phyloP scores from a whole-genome alignment of 2,113 vertebrate species.

The Sander lucioperca region DNA sequence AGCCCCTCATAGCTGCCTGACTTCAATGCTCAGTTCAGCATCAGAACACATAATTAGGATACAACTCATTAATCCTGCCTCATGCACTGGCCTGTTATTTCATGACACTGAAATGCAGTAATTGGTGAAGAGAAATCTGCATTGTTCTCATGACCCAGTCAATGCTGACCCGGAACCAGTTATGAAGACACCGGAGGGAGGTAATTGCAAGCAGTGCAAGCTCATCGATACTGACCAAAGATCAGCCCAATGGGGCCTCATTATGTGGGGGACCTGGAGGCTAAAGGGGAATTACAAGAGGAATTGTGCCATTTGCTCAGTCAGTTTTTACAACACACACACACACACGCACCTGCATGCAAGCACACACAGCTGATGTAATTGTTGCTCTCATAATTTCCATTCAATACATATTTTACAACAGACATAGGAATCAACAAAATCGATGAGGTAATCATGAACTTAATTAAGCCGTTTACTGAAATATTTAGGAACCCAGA shows the following conservation, averaged over 20 bases:
- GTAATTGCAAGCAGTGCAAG: constrained; percentile 57
- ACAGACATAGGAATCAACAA: constrained; percentile 15
- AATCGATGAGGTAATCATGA: constrained; percentile 30
- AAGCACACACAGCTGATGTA: background rate
- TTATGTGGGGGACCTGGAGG: constrained; percentile 62
- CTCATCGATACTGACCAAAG: constrained; percentile 70
- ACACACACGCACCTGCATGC: background rate
- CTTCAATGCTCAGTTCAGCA: constrained; percentile 54
- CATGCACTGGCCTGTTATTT: constrained; percentile 49
- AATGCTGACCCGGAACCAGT: constrained; percentile 68
- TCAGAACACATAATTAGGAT: constrained; percentile 72
- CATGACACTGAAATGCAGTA: constrained; percentile 69
- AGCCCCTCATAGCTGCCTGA: constrained; percentile 52
- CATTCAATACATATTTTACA: background rate
- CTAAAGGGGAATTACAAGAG: constrained; percentile 51
- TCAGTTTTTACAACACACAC: constrained; percentile 9
- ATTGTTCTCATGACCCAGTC: constrained; percentile 57
- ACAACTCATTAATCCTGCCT: constrained; percentile 69
- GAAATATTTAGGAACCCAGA: background rate
- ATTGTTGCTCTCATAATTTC: background rate
- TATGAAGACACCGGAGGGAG: constrained; percentile 35
- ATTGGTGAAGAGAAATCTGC: constrained; percentile 66
- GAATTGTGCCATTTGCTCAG: constrained; percentile 22
- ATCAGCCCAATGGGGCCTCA: constrained; percentile 67
- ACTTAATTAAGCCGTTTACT: background rate